A percentile compares a stretch with the other conserved stretches of the same genome.
Conservation (phyloP, 2,888 invertebrate genomes). For the Chromoteleia sp. region DNA sequence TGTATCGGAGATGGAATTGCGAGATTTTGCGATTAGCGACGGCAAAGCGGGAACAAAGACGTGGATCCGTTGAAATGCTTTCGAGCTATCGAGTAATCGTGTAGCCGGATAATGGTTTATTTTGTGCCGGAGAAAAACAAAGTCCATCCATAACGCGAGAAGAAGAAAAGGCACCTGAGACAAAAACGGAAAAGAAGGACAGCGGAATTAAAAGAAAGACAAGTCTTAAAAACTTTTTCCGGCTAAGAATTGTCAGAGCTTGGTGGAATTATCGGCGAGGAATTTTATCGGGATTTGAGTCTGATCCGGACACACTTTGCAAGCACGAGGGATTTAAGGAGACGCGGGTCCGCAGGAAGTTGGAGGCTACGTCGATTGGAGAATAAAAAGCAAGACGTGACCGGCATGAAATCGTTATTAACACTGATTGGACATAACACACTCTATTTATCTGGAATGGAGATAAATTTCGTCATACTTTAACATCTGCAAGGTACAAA, state of each 20-base stretch:
- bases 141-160: constrained; percentile 11
- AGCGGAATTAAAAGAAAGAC: constrained; percentile 52
- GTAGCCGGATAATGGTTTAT: no score
- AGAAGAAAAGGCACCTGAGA: background rate
- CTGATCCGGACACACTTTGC: constrained; percentile 73
- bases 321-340: constrained; percentile 66
- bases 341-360: constrained; percentile 46
- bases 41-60: background rate
- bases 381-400: constrained; percentile 71
- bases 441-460: constrained; percentile 36
- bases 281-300: constrained; percentile 74
- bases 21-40: background rate
- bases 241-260: constrained; percentile 69
- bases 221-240: constrained; percentile 67
- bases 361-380: constrained; percentile 60
- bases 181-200: constrained; percentile 2
- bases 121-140: background rate
- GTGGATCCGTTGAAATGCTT: no score
- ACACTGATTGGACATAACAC: constrained; percentile 61
- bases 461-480: constrained; percentile 31
- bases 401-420: constrained; percentile 52
- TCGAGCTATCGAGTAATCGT: no score
- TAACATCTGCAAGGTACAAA: no score
- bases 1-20: constrained; percentile 41
- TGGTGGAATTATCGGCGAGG: constrained; percentile 72